phyloP scores from a whole-genome alignment of 2,888 invertebrate species.

The Amblyteles armatorius region DNA sequence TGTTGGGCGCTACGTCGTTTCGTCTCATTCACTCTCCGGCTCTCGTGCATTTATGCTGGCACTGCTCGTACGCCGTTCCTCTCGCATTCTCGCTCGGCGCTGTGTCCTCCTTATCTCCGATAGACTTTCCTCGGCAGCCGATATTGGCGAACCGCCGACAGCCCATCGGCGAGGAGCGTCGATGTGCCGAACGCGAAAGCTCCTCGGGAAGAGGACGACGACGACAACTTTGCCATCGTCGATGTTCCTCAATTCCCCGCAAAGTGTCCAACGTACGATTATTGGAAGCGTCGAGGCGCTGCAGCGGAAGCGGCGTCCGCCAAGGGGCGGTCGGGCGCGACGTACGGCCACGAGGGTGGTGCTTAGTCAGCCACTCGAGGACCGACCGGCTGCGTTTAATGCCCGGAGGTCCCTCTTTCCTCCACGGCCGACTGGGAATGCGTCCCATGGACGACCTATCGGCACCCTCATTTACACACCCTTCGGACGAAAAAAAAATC shows the following conservation, averaged over 20 bases:
- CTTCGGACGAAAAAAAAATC: slow-evolving; percentile 18
- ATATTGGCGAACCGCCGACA: slow-evolving; percentile 66
- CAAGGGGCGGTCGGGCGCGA: slow-evolving; percentile 64
- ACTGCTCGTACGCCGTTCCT: slow-evolving; percentile 22
- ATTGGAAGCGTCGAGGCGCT: slow-evolving; percentile 60
- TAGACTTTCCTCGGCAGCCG: slow-evolving; percentile 60
- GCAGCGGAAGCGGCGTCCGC: slow-evolving; percentile 7
- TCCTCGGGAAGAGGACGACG: slow-evolving; percentile 23
- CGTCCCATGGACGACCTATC: slow-evolving; percentile 15
- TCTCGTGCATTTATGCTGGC: slow-evolving; percentile 14
- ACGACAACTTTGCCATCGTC: slow-evolving; percentile 34
- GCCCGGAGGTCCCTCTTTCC: slow-evolving; percentile 65
- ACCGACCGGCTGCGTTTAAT: slow-evolving; percentile 77
- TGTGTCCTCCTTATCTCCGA: slow-evolving; percentile 59
- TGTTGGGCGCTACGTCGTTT: slow-evolving; percentile 1
- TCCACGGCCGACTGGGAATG: slow-evolving; percentile 12
- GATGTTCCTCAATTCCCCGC: slow-evolving; percentile 57
- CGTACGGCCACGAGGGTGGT: slow-evolving; percentile 74
- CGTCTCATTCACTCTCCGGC: slow-evolving; percentile 21
- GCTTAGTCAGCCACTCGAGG: slow-evolving; percentile 79
- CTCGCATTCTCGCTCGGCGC: background rate
- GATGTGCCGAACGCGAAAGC: slow-evolving; percentile 40
- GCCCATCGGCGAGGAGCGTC: slow-evolving; percentile 55
- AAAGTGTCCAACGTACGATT: slow-evolving; percentile 70
- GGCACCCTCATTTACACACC: slow-evolving; percentile 35